phyloP scores from a whole-genome alignment of 1,140 invertebrate species.

The Rhopalosiphum maidis region DNA sequence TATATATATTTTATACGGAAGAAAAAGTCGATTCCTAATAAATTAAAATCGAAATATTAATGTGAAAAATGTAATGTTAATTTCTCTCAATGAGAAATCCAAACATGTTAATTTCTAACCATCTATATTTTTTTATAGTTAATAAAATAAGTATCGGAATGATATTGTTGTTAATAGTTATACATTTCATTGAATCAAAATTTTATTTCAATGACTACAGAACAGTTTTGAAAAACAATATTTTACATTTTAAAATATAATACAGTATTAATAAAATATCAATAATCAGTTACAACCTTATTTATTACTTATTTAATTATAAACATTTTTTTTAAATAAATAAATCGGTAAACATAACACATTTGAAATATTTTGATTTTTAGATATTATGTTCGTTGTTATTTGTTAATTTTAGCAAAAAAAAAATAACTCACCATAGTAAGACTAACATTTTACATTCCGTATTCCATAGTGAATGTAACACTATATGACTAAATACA shows the following conservation, averaged over 20 bases:
- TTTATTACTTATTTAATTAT: not conserved
- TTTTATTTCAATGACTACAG: not conserved
- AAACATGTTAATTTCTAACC: not conserved
- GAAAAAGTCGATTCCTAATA: not conserved
- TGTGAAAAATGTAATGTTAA: not conserved
- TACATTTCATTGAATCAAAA: not conserved
- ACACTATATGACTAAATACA: not conserved
- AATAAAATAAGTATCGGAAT: not conserved
- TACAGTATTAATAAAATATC: not conserved
- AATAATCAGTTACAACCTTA: not conserved
- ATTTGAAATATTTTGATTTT: not conserved
- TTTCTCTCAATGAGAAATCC: too few species aligned
- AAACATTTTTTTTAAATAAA: not conserved
- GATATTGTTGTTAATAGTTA: not conserved
- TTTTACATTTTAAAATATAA: not conserved
- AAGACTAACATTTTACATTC: not conserved
- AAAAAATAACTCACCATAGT: not conserved
- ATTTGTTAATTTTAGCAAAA: not conserved
- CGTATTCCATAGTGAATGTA: not conserved
- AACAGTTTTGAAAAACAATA: not conserved
- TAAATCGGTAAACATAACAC: not conserved
- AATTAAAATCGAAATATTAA: not conserved
- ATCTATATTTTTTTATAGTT: not conserved
- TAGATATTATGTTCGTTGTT: not conserved
- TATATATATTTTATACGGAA: not conserved